Evolutionary conservation across 2,113 vertebrate species (phyloP), one percentile per base, ranked within the genome.

Genomic region (Lophura nycthemera): DNA sequence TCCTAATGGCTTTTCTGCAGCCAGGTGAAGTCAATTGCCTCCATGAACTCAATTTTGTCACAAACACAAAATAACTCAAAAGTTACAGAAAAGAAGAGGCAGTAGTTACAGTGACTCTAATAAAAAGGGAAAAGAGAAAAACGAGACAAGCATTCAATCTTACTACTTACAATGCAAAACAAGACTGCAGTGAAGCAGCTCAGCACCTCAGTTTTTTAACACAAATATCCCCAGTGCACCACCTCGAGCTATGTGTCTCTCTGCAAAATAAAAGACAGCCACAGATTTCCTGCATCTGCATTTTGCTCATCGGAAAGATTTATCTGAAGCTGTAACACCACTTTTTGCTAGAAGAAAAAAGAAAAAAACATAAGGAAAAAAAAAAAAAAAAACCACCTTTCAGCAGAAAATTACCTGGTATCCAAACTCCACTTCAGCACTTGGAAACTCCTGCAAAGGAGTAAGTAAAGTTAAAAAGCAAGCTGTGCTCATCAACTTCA

Each of bases 1-100:
- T 88, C 67, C 79, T 95, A 91, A 88, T 91, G 89, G 91, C 84
- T 96, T 89, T 86, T 91, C 91, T 93, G 56, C 75, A 95, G 87
- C 60, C 91, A 86, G 91, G 89, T 96, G 89, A 93, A 96, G 82
- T 86, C 82, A 88, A 74, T 77, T 86, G 72, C 60, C 42, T 95
- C 34, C 47, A 36, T 88, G 78, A 92, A 89, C 79, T 83, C 54
- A 77, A 85, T 76, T 80, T 77, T 57, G 34, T 38, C 77, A 60
- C 67, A 86, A 83, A 70, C 14, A 15, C 64, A 45, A 80, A 82
- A 89, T 71, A 87, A 69, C 40, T 67, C 36, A 19, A 10, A 91
- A 87, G 60, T 5, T 91, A 32, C 67, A 67, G 74, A 70, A 48
- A 86, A 65, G 25, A 50, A 69, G 76, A 16, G 40, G 45, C 50